These are phyloP conservation scores for Pachyseris speciosa DNA, from an alignment of 64 coral and sea anemone genomes.

Conservation along the genomic window DNA sequence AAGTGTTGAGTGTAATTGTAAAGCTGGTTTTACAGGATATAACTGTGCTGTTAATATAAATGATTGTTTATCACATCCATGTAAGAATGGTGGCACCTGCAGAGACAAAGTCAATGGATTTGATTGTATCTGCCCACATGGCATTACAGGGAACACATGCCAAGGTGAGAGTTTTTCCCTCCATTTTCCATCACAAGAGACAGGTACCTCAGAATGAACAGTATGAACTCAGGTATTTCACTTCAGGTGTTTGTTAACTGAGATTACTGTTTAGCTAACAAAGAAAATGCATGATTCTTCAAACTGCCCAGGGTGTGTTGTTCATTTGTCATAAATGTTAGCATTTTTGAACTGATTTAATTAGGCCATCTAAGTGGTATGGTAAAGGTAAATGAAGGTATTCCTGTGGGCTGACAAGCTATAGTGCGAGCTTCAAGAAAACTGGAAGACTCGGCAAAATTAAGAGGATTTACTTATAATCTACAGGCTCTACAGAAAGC, in stretches of 20 bases:
- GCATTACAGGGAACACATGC: conserved; percentile 80
- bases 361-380: too few relatives aligned
- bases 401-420: too few relatives aligned
- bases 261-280: too few relatives aligned
- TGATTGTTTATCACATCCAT: conserved; percentile 87
- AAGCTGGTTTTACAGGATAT: conserved; percentile 84
- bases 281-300: too few relatives aligned
- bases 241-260: too few relatives aligned
- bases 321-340: too few relatives aligned
- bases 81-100: conserved; percentile 92
- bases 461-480: background rate
- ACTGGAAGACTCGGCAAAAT: background rate
- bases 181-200: too few relatives aligned
- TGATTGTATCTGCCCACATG: conserved; percentile 77
- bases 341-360: too few relatives aligned
- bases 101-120: conserved; percentile 83
- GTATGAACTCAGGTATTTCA: too few relatives aligned
- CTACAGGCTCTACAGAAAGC: background rate
- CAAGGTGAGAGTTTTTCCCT: conserved; percentile 60
- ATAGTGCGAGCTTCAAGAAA: background rate
- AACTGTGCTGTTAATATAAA: conserved; percentile 96
- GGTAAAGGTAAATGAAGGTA: too few relatives aligned
- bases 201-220: too few relatives aligned
- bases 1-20: conserved; percentile 78
- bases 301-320: too few relatives aligned